These are phyloP conservation scores for Malurus leucopterus DNA, from an alignment of 2,797 vertebrate genomes.

Conservation along the genomic window DNA sequence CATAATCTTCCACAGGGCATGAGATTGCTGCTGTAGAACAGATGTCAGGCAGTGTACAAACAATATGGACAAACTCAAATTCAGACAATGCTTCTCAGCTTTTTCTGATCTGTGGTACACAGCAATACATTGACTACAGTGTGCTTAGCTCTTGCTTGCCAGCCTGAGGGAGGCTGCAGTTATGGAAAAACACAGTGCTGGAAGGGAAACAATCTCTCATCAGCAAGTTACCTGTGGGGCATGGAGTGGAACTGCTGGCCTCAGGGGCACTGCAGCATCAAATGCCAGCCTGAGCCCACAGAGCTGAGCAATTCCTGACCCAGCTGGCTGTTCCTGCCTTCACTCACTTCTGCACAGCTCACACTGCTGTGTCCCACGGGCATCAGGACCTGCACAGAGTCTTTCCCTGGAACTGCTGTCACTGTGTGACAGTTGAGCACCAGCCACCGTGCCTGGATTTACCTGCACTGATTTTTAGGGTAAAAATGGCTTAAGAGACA, in stretches of 20 bases:
- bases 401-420: neutral
- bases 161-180: neutral
- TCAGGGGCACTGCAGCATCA: neutral
- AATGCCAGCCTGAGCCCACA: neutral
- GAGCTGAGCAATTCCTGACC: neutral
- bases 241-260: neutral
- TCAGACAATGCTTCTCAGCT: neutral
- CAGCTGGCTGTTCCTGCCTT: neutral
- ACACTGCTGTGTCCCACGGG: accelerated
- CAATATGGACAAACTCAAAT: neutral
- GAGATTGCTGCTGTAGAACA: neutral
- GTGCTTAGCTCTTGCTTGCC: neutral
- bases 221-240: neutral
- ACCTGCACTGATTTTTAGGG: neutral
- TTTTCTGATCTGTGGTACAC: neutral
- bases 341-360: neutral
- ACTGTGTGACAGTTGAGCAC: neutral
- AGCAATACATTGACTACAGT: neutral
- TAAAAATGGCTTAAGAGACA: neutral
- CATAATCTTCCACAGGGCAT: neutral
- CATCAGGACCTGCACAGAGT: neutral
- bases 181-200: neutral
- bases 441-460: neutral
- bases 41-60: neutral
- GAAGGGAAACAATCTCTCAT: neutral